Evolutionary conservation across 2,113 vertebrate species (phyloP).

Genomic region (Coptodon bakossiorum): DNA sequence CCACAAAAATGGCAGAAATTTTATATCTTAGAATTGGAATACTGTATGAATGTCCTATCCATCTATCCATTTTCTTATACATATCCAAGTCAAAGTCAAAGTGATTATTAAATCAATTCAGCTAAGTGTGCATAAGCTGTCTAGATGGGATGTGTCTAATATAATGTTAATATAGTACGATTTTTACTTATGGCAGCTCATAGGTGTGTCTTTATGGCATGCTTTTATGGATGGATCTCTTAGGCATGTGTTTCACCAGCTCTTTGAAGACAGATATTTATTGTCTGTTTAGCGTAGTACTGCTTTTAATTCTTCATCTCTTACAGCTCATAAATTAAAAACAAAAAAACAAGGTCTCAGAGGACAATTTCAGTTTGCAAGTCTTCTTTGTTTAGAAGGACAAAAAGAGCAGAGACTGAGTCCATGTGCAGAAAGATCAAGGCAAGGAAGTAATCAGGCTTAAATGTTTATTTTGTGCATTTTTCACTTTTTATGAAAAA

Average conservation of each 20-base stretch:
- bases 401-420: not conserved
- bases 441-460: not conserved
- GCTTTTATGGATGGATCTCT: not conserved
- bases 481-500: not conserved
- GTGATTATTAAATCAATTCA: not conserved
- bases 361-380: not conserved
- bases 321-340: not conserved
- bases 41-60: not conserved
- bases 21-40: not conserved
- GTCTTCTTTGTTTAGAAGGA: not conserved
- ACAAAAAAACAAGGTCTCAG: not conserved
- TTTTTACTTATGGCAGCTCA: not conserved
- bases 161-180: not conserved
- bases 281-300: too few relatives aligned
- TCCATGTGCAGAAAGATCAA: not conserved
- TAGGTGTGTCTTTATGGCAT: not conserved
- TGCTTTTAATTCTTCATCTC: not conserved
- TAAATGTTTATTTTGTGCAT: not conserved
- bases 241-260: not conserved
- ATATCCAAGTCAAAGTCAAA: not conserved
- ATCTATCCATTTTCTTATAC: not conserved
- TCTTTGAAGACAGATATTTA: not conserved
- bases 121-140: not conserved
- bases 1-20: not conserved
- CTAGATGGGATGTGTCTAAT: not conserved